Conservation (phyloP, 2,113 vertebrate species). For the Macrotus californicus region DNA sequence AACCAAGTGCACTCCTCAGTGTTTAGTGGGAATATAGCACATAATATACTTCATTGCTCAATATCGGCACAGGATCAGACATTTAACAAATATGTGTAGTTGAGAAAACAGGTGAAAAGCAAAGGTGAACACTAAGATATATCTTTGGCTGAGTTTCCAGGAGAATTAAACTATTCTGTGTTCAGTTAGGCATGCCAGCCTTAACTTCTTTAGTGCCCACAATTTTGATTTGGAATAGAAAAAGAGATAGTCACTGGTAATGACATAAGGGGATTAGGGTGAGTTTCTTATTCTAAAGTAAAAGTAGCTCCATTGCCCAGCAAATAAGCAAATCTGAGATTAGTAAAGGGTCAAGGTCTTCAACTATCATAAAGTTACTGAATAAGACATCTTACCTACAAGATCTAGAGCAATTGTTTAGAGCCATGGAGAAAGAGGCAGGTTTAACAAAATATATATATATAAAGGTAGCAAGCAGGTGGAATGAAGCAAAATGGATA, state of each 20-base stretch:
- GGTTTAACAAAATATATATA: not conserved
- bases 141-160: not conserved
- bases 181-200: not conserved
- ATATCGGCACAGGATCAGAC: not conserved
- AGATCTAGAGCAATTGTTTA: not conserved
- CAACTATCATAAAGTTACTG: not conserved
- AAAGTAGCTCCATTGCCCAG: not conserved
- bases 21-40: not conserved
- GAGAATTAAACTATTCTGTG: not conserved
- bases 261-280: not conserved
- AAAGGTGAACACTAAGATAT: not conserved
- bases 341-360: not conserved
- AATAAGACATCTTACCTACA: not conserved
- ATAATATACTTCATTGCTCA: not conserved
- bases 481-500: not conserved
- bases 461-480: not conserved
- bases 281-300: not conserved
- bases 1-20: not conserved
- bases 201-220: not conserved
- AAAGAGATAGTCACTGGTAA: not conserved
- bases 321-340: not conserved
- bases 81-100: not conserved
- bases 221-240: not conserved
- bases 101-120: not conserved
- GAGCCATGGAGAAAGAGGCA: not conserved